A percentile compares a stretch with the other conserved stretches of the same genome.
Evolutionary conservation across 2,113 vertebrate genomes (phyloP).

Genomic region (Cichladusa arquata): DNA sequence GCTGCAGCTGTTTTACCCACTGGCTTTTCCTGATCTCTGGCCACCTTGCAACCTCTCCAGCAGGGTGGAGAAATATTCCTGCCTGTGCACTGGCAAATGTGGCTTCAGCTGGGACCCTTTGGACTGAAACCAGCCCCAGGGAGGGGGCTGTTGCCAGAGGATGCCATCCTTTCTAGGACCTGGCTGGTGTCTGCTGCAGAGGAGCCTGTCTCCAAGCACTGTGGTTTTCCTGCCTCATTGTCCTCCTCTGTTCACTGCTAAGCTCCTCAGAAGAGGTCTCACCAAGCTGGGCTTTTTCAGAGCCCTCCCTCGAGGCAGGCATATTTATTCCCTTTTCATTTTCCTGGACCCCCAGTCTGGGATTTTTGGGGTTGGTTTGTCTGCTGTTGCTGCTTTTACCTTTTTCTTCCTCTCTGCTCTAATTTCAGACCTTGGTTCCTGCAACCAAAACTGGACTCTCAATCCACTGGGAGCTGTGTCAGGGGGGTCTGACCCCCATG

Average conservation of each 20-base stretch:
- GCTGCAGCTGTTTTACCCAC: slow-evolving; percentile 37
- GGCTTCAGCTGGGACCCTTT: background rate
- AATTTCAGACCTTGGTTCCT: background rate
- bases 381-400: background rate
- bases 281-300: background rate
- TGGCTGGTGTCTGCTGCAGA: background rate
- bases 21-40: background rate
- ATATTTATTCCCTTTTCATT: background rate
- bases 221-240: background rate
- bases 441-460: background rate
- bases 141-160: background rate
- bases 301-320: background rate
- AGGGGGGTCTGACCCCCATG: fast-evolving
- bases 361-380: background rate
- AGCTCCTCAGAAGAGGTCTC: background rate
- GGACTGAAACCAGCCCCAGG: background rate
- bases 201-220: background rate
- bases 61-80: background rate
- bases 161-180: background rate
- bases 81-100: background rate
- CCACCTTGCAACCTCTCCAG: background rate
- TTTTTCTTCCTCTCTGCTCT: background rate
- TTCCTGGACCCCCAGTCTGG: background rate
- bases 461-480: fast-evolving
- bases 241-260: fast-evolving